These are phyloP conservation scores for Harpalus rufipes DNA, from an alignment of 2,888 invertebrate genomes.

Conservation along the genomic window DNA sequence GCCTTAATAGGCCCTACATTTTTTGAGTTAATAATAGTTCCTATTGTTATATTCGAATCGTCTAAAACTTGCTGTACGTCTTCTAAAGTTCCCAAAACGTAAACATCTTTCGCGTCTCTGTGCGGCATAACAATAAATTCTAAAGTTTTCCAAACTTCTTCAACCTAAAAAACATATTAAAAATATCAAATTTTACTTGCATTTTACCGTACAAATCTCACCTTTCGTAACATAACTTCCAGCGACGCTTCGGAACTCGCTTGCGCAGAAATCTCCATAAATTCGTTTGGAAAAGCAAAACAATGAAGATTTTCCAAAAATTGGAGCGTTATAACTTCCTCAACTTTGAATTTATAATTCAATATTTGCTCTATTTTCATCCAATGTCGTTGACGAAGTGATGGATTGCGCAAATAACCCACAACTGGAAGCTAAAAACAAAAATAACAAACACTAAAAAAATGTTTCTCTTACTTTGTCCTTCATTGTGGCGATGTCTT, in stretches of 20 bases:
- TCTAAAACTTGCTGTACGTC: conserved; percentile 90
- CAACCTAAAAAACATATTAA: conserved; percentile 80
- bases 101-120: conserved; percentile 91
- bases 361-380: conserved; percentile 87
- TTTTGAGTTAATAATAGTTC: conserved; percentile 91
- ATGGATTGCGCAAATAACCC: conserved; percentile 88
- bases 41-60: conserved; percentile 91
- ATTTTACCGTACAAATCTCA: neutral
- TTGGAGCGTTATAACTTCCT: conserved; percentile 83
- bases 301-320: conserved; percentile 86
- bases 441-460: conserved; percentile 57
- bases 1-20: conserved; percentile 91
- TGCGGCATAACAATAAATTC: conserved; percentile 88
- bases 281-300: conserved; percentile 85
- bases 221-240: conserved; percentile 87
- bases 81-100: conserved; percentile 89
- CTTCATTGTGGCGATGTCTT: conserved; percentile 88
- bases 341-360: conserved; percentile 85
- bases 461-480: conserved; percentile 81
- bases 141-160: conserved; percentile 89
- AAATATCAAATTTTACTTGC: neutral
- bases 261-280: conserved; percentile 92
- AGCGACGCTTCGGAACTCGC: conserved; percentile 93
- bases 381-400: conserved; percentile 90
- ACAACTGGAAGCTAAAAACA: conserved; percentile 84